phyloP scores from a whole-genome alignment of 2,888 invertebrate genomes.

The Hemistola chrysoprasaria region DNA sequence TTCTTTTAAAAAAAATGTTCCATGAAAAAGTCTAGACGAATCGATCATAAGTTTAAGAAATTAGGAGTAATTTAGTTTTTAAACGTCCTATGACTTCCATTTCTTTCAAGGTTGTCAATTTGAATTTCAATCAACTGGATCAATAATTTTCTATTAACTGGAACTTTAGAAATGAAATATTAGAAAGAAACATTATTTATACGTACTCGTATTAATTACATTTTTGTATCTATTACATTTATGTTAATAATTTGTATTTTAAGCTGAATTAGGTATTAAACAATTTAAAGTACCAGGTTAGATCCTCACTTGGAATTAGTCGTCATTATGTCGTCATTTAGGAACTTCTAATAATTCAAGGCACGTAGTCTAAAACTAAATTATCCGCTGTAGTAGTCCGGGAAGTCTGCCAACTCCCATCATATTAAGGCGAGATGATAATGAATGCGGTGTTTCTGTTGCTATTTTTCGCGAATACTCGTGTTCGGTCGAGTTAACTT shows the following conservation, averaged over 20 bases:
- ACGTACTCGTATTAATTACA: no score
- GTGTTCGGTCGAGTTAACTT: constrained; percentile 32
- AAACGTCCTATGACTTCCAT: not conserved
- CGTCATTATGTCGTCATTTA: constrained; percentile 32
- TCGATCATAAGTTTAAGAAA: constrained; percentile 29
- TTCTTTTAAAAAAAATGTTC: not conserved
- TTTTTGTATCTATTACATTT: no score
- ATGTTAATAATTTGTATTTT: no score
- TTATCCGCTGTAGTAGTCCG: constrained; percentile 57
- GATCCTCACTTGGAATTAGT: constrained; percentile 20
- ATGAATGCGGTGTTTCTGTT: constrained; percentile 59
- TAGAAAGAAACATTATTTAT: no score
- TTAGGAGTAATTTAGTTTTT: constrained; percentile 3
- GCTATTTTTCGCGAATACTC: constrained; percentile 44
- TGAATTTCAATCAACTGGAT: not conserved
- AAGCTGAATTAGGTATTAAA: no score
- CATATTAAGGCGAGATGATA: constrained; percentile 72
- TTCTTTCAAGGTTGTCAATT: constrained; percentile 2
- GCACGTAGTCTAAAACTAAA: constrained; percentile 72
- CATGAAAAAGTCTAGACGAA: constrained; percentile 41
- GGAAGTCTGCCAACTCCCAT: constrained; percentile 73
- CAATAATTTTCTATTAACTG: no score
- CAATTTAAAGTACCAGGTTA: no score
- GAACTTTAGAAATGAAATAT: no score
- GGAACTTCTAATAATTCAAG: constrained; percentile 56